These are phyloP conservation scores for Oscheius sp. DNA, from an alignment of 2,888 invertebrate genomes.

Conservation along the genomic window DNA sequence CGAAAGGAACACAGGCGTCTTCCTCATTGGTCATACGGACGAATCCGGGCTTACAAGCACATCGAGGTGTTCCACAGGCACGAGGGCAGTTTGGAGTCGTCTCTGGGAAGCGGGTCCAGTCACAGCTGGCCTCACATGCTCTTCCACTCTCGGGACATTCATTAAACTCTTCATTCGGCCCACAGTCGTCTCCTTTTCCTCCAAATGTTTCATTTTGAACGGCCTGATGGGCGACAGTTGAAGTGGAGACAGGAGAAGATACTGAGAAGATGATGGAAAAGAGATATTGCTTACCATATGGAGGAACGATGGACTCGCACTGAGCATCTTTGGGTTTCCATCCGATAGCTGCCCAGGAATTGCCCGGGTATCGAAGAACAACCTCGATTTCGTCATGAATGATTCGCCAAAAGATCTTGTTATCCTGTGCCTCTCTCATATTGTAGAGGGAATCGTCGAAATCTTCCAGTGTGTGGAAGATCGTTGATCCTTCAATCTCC, in stretches of 20 bases:
- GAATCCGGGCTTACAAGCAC: slow-evolving; percentile 59
- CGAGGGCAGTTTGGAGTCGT: slow-evolving; percentile 55
- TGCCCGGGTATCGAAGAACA: slow-evolving; percentile 85
- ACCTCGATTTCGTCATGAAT: slow-evolving; percentile 82
- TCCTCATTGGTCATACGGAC: slow-evolving; percentile 61
- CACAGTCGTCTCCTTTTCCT: slow-evolving; percentile 49
- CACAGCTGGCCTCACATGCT: slow-evolving; percentile 67
- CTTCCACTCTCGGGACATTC: slow-evolving; percentile 64
- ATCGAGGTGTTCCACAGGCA: slow-evolving; percentile 44
- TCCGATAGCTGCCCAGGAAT: slow-evolving; percentile 88
- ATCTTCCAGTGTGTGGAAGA: slow-evolving; percentile 41
- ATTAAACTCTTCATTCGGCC: slow-evolving; percentile 62
- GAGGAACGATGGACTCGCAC: slow-evolving; percentile 26
- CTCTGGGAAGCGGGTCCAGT: slow-evolving; percentile 65
- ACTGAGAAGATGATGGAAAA: not conserved
- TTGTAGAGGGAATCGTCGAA: slow-evolving; percentile 57
- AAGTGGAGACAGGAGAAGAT: not conserved
- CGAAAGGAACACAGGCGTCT: slow-evolving; percentile 65
- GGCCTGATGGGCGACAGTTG: not conserved
- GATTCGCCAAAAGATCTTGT: slow-evolving; percentile 85
- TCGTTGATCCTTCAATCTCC: slow-evolving; percentile 31
- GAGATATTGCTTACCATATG: not conserved
- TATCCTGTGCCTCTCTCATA: slow-evolving; percentile 74
- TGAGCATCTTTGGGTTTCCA: slow-evolving; percentile 80
- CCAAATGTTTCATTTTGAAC: slow-evolving; percentile 18